A percentile compares a stretch with the other conserved stretches of the same genome.
Evolutionary conservation across 2,113 vertebrate species (phyloP).

Genomic region (Myotis brandtii): DNA sequence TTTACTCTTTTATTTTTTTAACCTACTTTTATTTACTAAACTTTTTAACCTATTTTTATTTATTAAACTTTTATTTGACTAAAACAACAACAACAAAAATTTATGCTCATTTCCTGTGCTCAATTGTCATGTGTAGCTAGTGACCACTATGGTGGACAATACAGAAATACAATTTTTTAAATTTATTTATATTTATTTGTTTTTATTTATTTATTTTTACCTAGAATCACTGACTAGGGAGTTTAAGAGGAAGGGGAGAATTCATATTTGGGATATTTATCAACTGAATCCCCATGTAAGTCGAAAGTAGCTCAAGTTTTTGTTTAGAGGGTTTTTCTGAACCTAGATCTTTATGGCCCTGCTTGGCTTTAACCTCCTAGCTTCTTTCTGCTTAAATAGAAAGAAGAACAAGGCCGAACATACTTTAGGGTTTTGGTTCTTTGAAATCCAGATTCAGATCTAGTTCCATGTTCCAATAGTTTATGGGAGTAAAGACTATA

Average conservation of each 20-base stretch:
- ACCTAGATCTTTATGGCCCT: background rate
- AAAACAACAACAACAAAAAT: background rate
- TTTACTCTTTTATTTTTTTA: background rate
- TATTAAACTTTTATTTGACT: background rate
- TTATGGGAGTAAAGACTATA: background rate
- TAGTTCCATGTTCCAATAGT: conserved; percentile 33
- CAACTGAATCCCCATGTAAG: background rate
- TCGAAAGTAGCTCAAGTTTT: background rate
- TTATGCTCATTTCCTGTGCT: background rate
- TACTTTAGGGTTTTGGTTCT: conserved; percentile 27
- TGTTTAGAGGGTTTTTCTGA: background rate
- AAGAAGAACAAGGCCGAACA: background rate
- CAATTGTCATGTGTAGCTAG: background rate
- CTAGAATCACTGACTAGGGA: background rate
- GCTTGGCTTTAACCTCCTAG: background rate
- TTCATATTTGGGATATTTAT: background rate
- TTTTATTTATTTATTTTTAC: background rate
- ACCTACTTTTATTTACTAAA: background rate
- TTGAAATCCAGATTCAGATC: conserved; percentile 23
- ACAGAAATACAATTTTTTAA: background rate
- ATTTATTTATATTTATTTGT: background rate
- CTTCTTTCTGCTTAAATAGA: background rate
- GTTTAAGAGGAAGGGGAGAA: background rate
- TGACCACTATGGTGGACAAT: accelerated
- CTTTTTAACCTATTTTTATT: background rate